These are phyloP conservation scores for Anarhynchus alexandrinus DNA, from an alignment of 2,113 vertebrate species.

Conservation along the genomic window DNA sequence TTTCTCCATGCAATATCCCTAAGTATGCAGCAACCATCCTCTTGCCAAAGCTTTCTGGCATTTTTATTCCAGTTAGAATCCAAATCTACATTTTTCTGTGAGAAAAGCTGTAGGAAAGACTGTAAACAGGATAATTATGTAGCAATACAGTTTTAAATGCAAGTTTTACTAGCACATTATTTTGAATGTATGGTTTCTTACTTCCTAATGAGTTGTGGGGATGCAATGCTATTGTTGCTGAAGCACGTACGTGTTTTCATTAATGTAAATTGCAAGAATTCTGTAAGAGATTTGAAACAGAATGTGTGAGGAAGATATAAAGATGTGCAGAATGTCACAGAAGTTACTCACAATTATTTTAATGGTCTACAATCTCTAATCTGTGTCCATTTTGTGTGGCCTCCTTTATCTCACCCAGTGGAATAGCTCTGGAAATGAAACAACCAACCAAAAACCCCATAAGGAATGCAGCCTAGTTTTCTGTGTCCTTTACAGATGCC, in stretches of 20 bases:
- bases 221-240: slow-evolving; percentile 32
- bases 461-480: neutral
- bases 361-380: neutral
- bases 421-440: slow-evolving; percentile 7
- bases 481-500: neutral
- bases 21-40: slow-evolving; percentile 56
- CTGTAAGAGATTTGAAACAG: slow-evolving; percentile 1
- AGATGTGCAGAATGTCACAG: neutral
- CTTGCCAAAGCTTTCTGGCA: slow-evolving; percentile 76
- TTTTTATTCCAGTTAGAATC: slow-evolving; percentile 65
- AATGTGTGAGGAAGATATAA: neutral
- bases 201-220: slow-evolving; percentile 29
- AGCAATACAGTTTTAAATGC: slow-evolving; percentile 47
- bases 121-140: slow-evolving; percentile 75
- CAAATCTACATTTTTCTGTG: slow-evolving; percentile 75
- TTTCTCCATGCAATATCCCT: slow-evolving; percentile 60
- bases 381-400: neutral
- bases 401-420: neutral
- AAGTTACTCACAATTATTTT: neutral
- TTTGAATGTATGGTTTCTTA: slow-evolving; percentile 46
- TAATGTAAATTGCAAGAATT: neutral
- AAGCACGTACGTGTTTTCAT: slow-evolving; percentile 13
- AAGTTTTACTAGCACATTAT: slow-evolving; percentile 40
- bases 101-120: slow-evolving; percentile 71
- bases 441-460: neutral